Evolutionary conservation across 2,888 invertebrate species (phyloP), one percentile per base, ranked within the genome.

Genomic region (Parascotia fuliginaria): DNA sequence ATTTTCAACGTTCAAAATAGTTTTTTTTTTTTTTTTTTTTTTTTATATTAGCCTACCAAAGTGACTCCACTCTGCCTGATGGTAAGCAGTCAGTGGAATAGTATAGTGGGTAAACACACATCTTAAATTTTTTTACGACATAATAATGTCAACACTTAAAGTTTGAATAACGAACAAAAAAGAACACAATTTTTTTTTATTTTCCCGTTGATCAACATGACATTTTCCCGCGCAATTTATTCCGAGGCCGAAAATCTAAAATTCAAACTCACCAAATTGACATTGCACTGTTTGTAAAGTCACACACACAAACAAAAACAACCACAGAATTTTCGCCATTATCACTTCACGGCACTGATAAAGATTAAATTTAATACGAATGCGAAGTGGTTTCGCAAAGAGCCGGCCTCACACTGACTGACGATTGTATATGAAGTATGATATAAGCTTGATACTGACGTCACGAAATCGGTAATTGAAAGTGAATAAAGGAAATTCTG

Each of bases 231-330:
- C 37, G 22, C 9, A 13, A 13, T 12, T 37, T 1, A 7, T 13
- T 7, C 6, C 0, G 7, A 9, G 19, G 5, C 5, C 19, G 19
- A 2, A 19, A 19, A 5, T 5, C 3, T 12, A 37, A 37, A 13
- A 22, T n/a, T 1, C 24, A 12, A 45, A 83, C 87, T 85, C 29
- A 87, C 89, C 83, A 37, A 81, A 85, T 39, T 88, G 89, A 60
- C 79, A 76, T 6, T 65, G 57, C 33, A 77, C 81, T 40, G 65
- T 37, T 56, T 75, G 70, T 19, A 81, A 62, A 75, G 74, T 81
- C 72, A 84, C 55, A 78, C 65, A 72, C 55, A 83, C 54, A 73
- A 79, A 83, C 65, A 86, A 42, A 52, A 74, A 36, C 52, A 66
- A 57, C 65, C 64, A 47, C 51, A 66, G 54, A 42, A 48, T 40